A percentile compares a stretch with the other conserved stretches of the same genome.
phyloP scores from a whole-genome alignment of 2,888 invertebrate genomes.

The Cantharis rufa region DNA sequence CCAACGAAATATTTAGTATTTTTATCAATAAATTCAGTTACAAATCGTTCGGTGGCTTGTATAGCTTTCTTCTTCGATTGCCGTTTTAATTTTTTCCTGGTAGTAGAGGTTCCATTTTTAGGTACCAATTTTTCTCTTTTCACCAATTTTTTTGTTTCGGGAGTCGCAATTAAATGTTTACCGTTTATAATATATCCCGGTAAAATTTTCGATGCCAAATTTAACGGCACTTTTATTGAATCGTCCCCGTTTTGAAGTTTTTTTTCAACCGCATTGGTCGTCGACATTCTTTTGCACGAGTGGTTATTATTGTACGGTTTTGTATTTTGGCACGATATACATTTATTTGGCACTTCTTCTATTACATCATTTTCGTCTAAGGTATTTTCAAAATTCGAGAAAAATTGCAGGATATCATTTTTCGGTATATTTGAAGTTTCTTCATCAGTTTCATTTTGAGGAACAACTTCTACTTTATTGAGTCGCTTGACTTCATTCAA shows the following conservation, averaged over 20 bases:
- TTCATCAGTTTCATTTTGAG: neutral
- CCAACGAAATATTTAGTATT: slow-evolving; percentile 1
- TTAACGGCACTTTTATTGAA: neutral
- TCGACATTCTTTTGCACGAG: neutral
- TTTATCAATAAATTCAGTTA: neutral
- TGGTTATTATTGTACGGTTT: neutral
- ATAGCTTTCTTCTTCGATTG: neutral
- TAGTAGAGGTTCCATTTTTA: neutral
- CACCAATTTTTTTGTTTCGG: neutral
- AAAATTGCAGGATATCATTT: neutral
- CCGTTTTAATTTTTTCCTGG: neutral
- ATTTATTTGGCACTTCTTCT: neutral
- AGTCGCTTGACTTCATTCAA: neutral
- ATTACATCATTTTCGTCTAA: neutral
- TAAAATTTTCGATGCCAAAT: neutral
- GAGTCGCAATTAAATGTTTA: neutral
- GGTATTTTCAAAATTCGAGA: neutral
- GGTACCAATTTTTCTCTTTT: neutral
- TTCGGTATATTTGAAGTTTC: neutral
- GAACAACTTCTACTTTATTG: neutral
- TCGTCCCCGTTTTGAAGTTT: neutral
- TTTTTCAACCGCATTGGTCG: neutral
- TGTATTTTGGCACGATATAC: neutral
- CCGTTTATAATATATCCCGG: neutral
- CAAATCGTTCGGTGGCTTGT: neutral